A percentile compares a stretch with the other conserved stretches of the same genome.
Conservation (phyloP, 2,888 invertebrate genomes). For the Drosophila prolongata region DNA sequence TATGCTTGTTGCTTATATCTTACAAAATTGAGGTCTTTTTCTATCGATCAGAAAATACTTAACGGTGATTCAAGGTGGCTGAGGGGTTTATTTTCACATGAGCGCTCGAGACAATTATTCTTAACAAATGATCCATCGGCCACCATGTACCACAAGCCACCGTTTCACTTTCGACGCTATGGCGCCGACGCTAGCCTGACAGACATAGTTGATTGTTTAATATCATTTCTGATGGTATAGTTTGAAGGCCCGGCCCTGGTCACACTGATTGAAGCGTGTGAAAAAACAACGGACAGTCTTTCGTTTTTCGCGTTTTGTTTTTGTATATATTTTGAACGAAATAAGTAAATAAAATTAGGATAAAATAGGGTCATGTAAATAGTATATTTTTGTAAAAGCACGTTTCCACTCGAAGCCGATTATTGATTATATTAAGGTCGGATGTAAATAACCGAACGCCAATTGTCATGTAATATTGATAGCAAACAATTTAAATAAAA, state of each 20-base stretch:
- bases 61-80: too few relatives aligned
- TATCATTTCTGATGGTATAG: too few relatives aligned
- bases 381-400: slow-evolving; percentile 55
- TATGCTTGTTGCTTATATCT: too few relatives aligned
- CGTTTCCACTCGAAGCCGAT: slow-evolving; percentile 29
- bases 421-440: slow-evolving; percentile 22
- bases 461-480: slow-evolving; percentile 63
- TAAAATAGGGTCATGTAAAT: slow-evolving; percentile 55
- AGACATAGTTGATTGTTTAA: too few relatives aligned
- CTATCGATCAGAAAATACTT: too few relatives aligned
- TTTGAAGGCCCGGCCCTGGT: neutral
- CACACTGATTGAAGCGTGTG: slow-evolving; percentile 12
- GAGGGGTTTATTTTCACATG: too few relatives aligned
- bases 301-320: slow-evolving; percentile 75
- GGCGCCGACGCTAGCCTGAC: too few relatives aligned
- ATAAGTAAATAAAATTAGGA: slow-evolving; percentile 10
- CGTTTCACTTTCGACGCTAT: too few relatives aligned
- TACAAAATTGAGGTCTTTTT: too few relatives aligned
- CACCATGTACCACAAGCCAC: too few relatives aligned
- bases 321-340: slow-evolving; percentile 68
- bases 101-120: too few relatives aligned
- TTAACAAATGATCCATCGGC: too few relatives aligned
- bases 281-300: slow-evolving; percentile 59
- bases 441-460: slow-evolving; percentile 3
- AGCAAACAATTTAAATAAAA: slow-evolving; percentile 56